phyloP scores from a whole-genome alignment of 2,113 vertebrate species.

The Ranitomeya imitator region DNA sequence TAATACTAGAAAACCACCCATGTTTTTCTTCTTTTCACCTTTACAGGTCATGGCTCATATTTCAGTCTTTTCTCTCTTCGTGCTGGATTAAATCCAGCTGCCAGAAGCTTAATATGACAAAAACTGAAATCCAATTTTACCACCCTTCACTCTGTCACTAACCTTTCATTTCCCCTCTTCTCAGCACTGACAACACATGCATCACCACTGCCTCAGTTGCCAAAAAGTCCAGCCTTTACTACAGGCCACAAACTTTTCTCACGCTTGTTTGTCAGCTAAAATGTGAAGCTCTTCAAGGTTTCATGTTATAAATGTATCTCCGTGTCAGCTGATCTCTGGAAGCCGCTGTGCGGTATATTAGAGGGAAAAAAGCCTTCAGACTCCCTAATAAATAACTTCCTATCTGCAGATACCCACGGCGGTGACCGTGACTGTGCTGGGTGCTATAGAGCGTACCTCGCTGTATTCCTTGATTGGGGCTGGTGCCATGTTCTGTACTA shows the following conservation, averaged over 20 bases:
- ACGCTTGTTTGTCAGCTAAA: neutral
- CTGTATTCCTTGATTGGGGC: neutral
- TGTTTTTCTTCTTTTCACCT: conserved; percentile 51
- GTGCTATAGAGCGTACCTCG: neutral
- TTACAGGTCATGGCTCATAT: conserved; percentile 53
- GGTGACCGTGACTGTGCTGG: neutral
- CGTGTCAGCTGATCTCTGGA: neutral
- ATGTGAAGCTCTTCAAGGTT: neutral
- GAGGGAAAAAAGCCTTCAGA: neutral
- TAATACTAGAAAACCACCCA: conserved; percentile 26
- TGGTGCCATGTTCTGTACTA: neutral
- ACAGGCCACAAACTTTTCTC: conserved; percentile 40
- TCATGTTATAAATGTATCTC: neutral
- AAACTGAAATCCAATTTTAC: conserved; percentile 58
- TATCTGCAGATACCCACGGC: too few species aligned
- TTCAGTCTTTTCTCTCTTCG: conserved; percentile 44
- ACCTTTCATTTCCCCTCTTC: conserved; percentile 52
- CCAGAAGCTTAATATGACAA: conserved; percentile 54
- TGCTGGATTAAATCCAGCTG: conserved; percentile 54
- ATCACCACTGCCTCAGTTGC: conserved; percentile 46
- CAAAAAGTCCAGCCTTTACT: conserved; percentile 24
- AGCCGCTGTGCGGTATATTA: neutral
- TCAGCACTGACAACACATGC: conserved; percentile 52
- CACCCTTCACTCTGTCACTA: conserved; percentile 58
- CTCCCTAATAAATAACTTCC: neutral